Evolutionary conservation across 2,888 invertebrate species (phyloP).

Genomic region (Eurytoma californica): DNA sequence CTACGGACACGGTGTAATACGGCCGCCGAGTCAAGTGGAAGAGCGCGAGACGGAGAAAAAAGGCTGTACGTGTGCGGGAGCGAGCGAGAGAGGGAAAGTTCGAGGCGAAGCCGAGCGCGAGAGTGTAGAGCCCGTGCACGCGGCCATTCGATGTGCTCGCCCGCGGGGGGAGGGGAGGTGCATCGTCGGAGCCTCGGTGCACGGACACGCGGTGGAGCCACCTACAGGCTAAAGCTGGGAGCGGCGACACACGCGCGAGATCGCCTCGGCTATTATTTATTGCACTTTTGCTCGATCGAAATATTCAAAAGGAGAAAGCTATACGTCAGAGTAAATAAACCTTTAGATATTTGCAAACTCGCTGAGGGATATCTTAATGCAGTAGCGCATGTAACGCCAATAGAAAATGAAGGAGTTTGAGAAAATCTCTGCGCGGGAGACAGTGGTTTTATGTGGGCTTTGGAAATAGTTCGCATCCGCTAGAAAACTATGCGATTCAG

Average conservation of each 20-base stretch:
- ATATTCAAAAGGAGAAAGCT: not conserved
- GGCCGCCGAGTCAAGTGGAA: not conserved
- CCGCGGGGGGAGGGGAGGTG: constrained; percentile 17
- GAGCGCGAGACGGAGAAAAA: constrained; percentile 48
- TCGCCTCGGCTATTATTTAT: no score
- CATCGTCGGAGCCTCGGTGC: constrained; percentile 58
- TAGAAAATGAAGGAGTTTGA: not conserved
- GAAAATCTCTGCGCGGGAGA: not conserved
- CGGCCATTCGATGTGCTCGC: not conserved
- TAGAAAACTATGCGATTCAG: constrained; percentile 27
- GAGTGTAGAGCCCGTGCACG: not conserved
- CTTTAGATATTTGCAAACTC: no score
- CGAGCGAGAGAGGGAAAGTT: constrained; percentile 25
- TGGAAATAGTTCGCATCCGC: constrained; percentile 10
- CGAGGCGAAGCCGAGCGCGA: not conserved
- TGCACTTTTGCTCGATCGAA: not conserved
- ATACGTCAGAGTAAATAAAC: no score
- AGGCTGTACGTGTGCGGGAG: constrained; percentile 41
- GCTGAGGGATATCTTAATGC: no score
- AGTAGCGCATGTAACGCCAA: no score
- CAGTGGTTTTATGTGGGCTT: not conserved
- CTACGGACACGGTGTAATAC: no score
- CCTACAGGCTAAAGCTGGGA: constrained; percentile 53
- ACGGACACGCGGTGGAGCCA: constrained; percentile 62
- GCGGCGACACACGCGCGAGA: not conserved